Evolutionary conservation across 1,140 invertebrate species (phyloP), one percentile per base, ranked within the genome.

Genomic region (Nebria ingens): DNA sequence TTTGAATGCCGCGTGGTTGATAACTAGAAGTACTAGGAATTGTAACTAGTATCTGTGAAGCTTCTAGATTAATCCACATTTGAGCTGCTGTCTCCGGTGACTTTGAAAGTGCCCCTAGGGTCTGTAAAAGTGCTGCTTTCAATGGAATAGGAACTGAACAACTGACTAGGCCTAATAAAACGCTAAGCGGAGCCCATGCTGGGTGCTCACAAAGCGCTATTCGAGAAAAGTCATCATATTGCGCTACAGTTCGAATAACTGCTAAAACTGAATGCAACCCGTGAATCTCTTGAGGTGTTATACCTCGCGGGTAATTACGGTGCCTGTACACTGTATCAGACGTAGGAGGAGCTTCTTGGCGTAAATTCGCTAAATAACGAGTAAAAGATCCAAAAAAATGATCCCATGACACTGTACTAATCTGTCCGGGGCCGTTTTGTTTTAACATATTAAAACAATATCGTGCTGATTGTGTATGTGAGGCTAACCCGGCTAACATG

Each of bases 371-470:
- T 62, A 84, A 84, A 62, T 89, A 96, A 59, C 86, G 82, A 54
- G 82, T 80, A 34, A 97, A 75, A 0, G 91, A 91, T 3, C 76
- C 78, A 62, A 97, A 93, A 66, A 97, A 91, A 65, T 93, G 89
- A 65, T 93, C 88, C 87, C 90, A 91, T 0, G 86, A 89, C 13
- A 92, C 71, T 2, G 77, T 77, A 42, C 71, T 61, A 51, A 34
- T 69, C 66, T 45, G 68, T 9, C 68, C 52, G 67, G 59, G 56
- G 63, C 79, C 79, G 69, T 86, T 83, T 58, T 85, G 80, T 65
- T 91, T 91, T 12, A 97, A 75, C 63, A 96, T 79, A 65, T 88
- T 87, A 70, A 91, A 97, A 49, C 87, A 89, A 71, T 90, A 83
- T 53, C 82, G 76, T 0, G 91, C 88, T 21, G 85, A 80, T 64